phyloP scores from a whole-genome alignment of 2,888 invertebrate genomes.

The Sarcophaga carnaria region DNA sequence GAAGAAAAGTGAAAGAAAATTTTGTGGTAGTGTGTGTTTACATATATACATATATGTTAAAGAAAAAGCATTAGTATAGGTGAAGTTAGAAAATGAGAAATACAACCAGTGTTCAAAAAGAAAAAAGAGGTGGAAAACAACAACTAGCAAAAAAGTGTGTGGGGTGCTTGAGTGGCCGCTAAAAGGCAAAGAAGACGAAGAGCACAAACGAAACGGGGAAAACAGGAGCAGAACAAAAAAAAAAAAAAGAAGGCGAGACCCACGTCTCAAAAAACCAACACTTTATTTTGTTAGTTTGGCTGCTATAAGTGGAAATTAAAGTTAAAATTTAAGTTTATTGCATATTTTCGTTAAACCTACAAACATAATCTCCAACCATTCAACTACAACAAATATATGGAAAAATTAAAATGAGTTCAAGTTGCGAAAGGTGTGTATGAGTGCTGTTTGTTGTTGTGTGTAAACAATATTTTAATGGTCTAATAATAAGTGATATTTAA shows the following conservation, averaged over 20 bases:
- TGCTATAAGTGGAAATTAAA: constrained; percentile 17
- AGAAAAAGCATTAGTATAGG: constrained; percentile 63
- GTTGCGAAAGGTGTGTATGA: constrained; percentile 80
- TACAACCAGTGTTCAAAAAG: constrained; percentile 70
- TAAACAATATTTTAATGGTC: constrained; percentile 7
- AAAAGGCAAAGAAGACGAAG: constrained; percentile 11
- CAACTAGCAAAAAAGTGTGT: constrained; percentile 66
- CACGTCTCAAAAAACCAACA: constrained; percentile 34
- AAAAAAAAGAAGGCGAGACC: constrained; percentile 68
- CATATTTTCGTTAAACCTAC: constrained; percentile 5
- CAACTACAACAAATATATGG: background rate
- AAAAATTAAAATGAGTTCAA: constrained; percentile 78
- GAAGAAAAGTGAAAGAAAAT: constrained; percentile 66
- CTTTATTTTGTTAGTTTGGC: constrained; percentile 1
- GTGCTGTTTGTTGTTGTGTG: constrained; percentile 7
- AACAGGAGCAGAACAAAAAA: constrained; percentile 64
- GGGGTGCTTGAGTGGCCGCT: constrained; percentile 59
- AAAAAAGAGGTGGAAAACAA: constrained; percentile 54
- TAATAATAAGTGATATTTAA: constrained; percentile 21
- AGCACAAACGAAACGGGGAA: constrained; percentile 45
- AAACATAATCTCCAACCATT: background rate
- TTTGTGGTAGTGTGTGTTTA: constrained; percentile 58
- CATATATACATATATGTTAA: constrained; percentile 53
- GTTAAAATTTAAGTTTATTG: background rate
- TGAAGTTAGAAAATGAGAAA: constrained; percentile 74